Percentiles rank a stretch among this genome's conserved stretches.
Conservation (phyloP, 2,113 vertebrate species). For the Xyrauchen texanus region DNA sequence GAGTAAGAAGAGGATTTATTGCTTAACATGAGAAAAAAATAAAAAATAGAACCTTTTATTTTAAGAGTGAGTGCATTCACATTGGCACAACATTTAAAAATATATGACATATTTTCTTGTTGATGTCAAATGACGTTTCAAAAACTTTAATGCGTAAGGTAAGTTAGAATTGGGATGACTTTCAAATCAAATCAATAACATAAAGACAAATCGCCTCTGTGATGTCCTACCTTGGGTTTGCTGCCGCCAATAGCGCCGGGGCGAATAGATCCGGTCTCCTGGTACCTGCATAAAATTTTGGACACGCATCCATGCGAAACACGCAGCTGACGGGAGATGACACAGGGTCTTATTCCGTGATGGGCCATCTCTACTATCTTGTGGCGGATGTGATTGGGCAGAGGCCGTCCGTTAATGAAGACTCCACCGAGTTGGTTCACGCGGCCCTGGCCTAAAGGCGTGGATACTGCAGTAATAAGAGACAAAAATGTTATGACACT, state of each 20-base stretch:
- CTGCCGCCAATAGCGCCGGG: slow-evolving; percentile 97
- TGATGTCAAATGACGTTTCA: no score
- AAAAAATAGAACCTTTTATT: no score
- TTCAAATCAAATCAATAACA: no score
- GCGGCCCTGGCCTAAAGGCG: slow-evolving; percentile 94
- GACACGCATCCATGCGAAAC: slow-evolving; percentile 98
- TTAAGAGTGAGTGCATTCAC: no score
- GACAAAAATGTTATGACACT: slow-evolving; percentile 4
- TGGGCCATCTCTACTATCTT: slow-evolving; percentile 99
- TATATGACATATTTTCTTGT: no score
- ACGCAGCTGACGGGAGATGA: slow-evolving; percentile 95
- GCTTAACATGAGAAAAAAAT: no score
- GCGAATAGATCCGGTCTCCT: slow-evolving; percentile 96
- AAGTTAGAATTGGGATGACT: no score
- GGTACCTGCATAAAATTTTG: slow-evolving; percentile 97
- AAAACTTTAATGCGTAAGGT: no score
- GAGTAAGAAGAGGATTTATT: no score
- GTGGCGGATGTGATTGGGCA: slow-evolving; percentile 98
- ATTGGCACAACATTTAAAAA: no score
- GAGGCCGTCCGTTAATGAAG: slow-evolving; percentile 96
- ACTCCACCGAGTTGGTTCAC: slow-evolving; percentile 98
- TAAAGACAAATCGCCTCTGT: neutral
- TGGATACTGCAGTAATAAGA: slow-evolving; percentile 82
- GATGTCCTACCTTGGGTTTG: slow-evolving; percentile 92
- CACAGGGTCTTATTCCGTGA: slow-evolving; percentile 94